Percentiles rank a stretch among this genome's conserved stretches.
phyloP scores from a whole-genome alignment of 2,797 vertebrate species.

The Euthynnus affinis region DNA sequence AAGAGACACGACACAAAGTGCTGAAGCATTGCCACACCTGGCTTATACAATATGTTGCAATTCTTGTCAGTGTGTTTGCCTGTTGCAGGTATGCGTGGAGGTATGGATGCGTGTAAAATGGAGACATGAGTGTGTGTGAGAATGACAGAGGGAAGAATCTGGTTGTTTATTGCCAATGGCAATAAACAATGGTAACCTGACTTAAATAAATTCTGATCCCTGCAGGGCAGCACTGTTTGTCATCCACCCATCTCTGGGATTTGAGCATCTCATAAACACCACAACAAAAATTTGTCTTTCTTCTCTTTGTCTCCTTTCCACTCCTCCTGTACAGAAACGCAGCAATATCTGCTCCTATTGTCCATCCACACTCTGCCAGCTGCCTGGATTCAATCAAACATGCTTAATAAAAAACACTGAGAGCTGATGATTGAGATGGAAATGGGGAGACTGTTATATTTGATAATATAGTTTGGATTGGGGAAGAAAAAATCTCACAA shows the following conservation, averaged over 20 bases:
- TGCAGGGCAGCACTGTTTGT: slow-evolving; percentile 59
- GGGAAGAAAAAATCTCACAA: slow-evolving; percentile 2
- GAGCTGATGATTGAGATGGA: slow-evolving; percentile 26
- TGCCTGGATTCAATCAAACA: background rate
- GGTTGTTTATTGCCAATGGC: slow-evolving; percentile 66
- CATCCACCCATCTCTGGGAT: slow-evolving; percentile 60
- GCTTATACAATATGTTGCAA: slow-evolving; percentile 46
- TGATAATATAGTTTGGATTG: slow-evolving; percentile 2
- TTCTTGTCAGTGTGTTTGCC: slow-evolving; percentile 19
- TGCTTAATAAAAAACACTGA: slow-evolving; percentile 1
- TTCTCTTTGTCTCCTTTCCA: background rate
- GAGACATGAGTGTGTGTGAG: slow-evolving; percentile 52
- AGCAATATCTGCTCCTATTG: background rate
- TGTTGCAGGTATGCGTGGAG: slow-evolving; percentile 43
- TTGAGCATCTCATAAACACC: slow-evolving; percentile 50
- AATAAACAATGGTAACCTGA: slow-evolving; percentile 54
- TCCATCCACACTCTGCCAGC: slow-evolving; percentile 13
- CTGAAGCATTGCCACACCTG: slow-evolving; percentile 57
- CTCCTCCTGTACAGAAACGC: slow-evolving; percentile 34
- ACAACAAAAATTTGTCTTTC: slow-evolving; percentile 20
- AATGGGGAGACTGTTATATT: slow-evolving; percentile 2
- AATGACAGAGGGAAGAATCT: slow-evolving; percentile 49
- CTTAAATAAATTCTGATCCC: slow-evolving; percentile 82
- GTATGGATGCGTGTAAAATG: slow-evolving; percentile 41
- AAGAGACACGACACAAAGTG: slow-evolving; percentile 55